These are phyloP conservation scores for Porites rus DNA, from an alignment of 92 coral and sea anemone genomes.

Conservation along the genomic window DNA sequence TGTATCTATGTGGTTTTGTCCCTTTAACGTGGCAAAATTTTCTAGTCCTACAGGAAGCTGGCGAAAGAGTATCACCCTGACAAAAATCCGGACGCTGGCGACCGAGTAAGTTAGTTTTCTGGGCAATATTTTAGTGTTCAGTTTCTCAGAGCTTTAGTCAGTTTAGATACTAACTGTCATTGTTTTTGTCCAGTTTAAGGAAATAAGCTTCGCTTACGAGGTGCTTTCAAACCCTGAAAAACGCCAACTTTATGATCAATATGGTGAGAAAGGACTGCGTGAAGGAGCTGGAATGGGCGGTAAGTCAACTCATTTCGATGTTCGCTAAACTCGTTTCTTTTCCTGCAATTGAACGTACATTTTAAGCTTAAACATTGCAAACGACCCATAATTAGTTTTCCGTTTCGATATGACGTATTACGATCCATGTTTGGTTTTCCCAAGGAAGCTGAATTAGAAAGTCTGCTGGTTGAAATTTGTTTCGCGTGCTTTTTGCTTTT, in stretches of 20 bases:
- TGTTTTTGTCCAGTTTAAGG: slow-evolving; percentile 82
- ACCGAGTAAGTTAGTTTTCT: slow-evolving; percentile 72
- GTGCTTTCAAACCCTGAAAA: slow-evolving; percentile 95
- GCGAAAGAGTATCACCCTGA: slow-evolving; percentile 99
- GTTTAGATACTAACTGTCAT: not conserved
- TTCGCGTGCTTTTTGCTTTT: slow-evolving; percentile 9
- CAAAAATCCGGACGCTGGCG: slow-evolving; percentile 98
- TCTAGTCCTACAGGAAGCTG: slow-evolving; percentile 96
- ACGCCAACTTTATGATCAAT: slow-evolving; percentile 91
- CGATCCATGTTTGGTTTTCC: not conserved
- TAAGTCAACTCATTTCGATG: slow-evolving; percentile 29
- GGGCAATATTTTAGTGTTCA: not conserved
- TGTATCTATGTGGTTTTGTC: slow-evolving; percentile 7
- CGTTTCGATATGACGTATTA: slow-evolving; percentile 16
- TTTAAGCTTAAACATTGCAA: slow-evolving; percentile 1
- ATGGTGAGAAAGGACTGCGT: slow-evolving; percentile 96
- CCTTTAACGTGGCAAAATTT: slow-evolving; percentile 17
- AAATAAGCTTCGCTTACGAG: slow-evolving; percentile 95
- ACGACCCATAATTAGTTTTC: slow-evolving; percentile 39
- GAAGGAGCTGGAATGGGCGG: slow-evolving; percentile 90
- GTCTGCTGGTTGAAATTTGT: slow-evolving; percentile 12
- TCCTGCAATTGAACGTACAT: not conserved
- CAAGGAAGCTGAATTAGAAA: not conserved
- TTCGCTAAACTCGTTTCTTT: slow-evolving; percentile 3
- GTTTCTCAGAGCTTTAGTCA: not conserved